A percentile compares a stretch with the other conserved stretches of the same genome.
Evolutionary conservation across 2,888 invertebrate genomes (phyloP).

Genomic region (Iselma pallidipennis): DNA sequence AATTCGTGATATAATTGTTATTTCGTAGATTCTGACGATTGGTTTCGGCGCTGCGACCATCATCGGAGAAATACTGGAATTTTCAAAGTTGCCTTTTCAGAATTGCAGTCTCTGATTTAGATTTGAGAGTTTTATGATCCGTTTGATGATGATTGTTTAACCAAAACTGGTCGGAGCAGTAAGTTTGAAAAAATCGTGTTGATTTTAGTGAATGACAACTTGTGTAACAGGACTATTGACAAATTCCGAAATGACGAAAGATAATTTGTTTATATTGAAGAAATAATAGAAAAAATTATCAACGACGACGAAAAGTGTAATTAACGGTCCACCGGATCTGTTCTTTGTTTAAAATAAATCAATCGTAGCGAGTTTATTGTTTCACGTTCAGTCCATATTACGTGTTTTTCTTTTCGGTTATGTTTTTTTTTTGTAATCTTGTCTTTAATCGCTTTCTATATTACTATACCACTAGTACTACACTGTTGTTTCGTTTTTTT

Average conservation of each 20-base stretch:
- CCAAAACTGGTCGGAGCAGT: too few species aligned
- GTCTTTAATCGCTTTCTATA: not conserved
- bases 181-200: too few species aligned
- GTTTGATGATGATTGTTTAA: too few species aligned
- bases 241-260: not conserved
- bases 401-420: conserved; percentile 14
- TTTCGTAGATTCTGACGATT: too few species aligned
- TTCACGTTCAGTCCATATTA: conserved; percentile 26
- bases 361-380: conserved; percentile 32
- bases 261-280: not conserved
- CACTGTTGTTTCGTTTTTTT: not conserved
- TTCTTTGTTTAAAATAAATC: conserved; percentile 37
- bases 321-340: conserved; percentile 15
- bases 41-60: too few species aligned
- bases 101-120: too few species aligned
- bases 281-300: not conserved
- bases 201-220: too few species aligned
- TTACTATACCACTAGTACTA: too few species aligned
- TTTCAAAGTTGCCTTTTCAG: too few species aligned
- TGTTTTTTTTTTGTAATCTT: not conserved
- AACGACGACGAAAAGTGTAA: conserved; percentile 8
- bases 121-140: too few species aligned
- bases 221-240: not conserved
- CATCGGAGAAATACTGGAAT: too few species aligned
- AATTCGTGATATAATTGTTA: too few species aligned